These are phyloP conservation scores for Drosophila fuyamai DNA, from an alignment of 1,140 invertebrate species.

Conservation along the genomic window DNA sequence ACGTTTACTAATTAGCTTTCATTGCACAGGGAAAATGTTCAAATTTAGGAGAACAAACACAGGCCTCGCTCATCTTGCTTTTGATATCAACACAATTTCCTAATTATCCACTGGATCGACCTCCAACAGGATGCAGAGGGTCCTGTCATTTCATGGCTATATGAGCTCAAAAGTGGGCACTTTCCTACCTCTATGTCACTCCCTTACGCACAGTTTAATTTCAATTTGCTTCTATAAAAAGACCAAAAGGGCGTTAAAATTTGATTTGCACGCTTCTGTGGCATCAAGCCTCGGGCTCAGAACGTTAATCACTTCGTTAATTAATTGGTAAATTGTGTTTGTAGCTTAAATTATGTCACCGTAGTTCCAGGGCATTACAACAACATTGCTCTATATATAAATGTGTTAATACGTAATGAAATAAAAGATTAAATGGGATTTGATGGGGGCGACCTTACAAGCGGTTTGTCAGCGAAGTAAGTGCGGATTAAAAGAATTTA, in stretches of 20 bases:
- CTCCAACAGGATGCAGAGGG: slow-evolving; percentile 31
- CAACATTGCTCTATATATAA: slow-evolving; percentile 9
- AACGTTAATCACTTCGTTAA: slow-evolving; percentile 67
- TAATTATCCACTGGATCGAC: slow-evolving; percentile 31
- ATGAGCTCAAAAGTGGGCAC: slow-evolving; percentile 59
- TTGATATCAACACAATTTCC: slow-evolving; percentile 39
- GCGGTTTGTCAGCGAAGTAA: slow-evolving; percentile 14
- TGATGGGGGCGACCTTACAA: slow-evolving; percentile 38
- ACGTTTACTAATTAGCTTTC: slow-evolving; percentile 6
- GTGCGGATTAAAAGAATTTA: slow-evolving; percentile 28
- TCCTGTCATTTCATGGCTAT: slow-evolving; percentile 66
- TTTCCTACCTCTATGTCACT: slow-evolving; percentile 5
- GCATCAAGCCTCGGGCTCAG: slow-evolving; percentile 25
- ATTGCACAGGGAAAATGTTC: neutral
- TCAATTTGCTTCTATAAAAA: slow-evolving; percentile 63
- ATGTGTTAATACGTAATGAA: slow-evolving; percentile 68
- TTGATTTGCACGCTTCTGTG: slow-evolving; percentile 62
- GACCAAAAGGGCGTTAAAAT: slow-evolving; percentile 66
- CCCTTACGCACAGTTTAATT: slow-evolving; percentile 59
- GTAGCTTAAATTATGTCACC: slow-evolving; percentile 63
- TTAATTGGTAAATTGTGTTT: slow-evolving; percentile 72
- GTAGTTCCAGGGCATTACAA: slow-evolving; percentile 4
- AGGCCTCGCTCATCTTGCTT: neutral
- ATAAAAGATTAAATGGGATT: slow-evolving; percentile 60
- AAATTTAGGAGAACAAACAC: neutral